Base-by-base conservation (phyloP, 2,113 vertebrate genomes). In the Phaetusa simplex region DNA sequence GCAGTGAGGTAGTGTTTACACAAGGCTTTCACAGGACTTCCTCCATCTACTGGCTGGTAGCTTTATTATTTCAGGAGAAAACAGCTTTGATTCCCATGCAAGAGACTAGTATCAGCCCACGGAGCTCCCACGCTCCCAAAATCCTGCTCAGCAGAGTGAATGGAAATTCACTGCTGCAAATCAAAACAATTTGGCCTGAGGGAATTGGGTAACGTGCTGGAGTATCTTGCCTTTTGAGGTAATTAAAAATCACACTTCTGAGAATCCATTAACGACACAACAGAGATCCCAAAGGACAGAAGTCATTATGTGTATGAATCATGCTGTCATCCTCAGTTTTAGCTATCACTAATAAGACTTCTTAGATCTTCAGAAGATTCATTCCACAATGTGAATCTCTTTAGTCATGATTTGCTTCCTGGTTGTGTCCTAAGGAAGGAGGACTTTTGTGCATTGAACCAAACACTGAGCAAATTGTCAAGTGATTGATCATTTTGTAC, bases 181-280 rank as follows among this genome's bases (percentile, higher is more conserved):
- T 93, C 38, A 82, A 78, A 86, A 43, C 22, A 91, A 86, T 90
- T 62, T 90, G 66, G 66, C 79, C 59, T 50, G 38, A 95, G 82
- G 85, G 85, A 88, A 29, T 23, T 24, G 24, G 40, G 53, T 66
- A 83, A 80, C 5, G 0, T 59, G 74, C n/a, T 92, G 76, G 20
- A 38, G 18, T 62, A 71, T 86, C 47, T 83, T 88, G 55, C 27
- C n/a, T 88, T 95, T 90, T 55, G 67, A 58, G 36, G 62, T 95
- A 92, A 88, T 96, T 97, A 97, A 96, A 97, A 95, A 86, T 93
- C 82, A 81, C 67, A 64, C 42, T 5, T 97, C 82, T 90, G 64
- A 93, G 86, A 93, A 74, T 74, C 76, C 69, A 67, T 72, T 96
- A 94, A 95, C 59, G 67, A 72, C 56, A 89, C 14, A 83, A 62